These are phyloP conservation scores for Zaprionus gabonicus DNA, from an alignment of 1,140 invertebrate species.

Conservation along the genomic window DNA sequence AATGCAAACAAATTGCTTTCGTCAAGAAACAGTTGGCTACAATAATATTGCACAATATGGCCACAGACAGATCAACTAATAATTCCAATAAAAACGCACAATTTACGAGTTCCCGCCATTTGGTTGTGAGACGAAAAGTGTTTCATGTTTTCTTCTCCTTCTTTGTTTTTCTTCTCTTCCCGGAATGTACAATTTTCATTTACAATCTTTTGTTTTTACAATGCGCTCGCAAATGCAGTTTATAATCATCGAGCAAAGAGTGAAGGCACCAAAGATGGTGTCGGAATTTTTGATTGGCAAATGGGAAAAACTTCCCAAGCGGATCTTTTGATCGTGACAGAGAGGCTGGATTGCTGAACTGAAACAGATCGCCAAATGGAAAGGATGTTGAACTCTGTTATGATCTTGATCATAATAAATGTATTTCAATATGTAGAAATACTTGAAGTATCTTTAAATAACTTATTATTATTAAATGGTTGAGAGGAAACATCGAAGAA, in stretches of 20 bases:
- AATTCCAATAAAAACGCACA: conserved; percentile 72
- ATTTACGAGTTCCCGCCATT: conserved; percentile 53
- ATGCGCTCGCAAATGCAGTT: conserved; percentile 49
- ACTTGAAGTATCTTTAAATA: neutral
- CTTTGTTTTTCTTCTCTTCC: conserved; percentile 8
- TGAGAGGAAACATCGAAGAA: no score
- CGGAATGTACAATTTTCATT: conserved; percentile 50
- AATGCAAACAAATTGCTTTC: conserved; percentile 71
- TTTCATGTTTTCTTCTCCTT: conserved; percentile 33
- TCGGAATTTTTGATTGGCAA: conserved; percentile 60
- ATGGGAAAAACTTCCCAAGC: conserved; percentile 51
- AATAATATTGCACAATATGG: conserved; percentile 78
- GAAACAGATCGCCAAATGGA: conserved; percentile 4
- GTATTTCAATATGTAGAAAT: neutral
- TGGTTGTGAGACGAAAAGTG: conserved; percentile 30
- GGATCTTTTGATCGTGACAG: conserved; percentile 49
- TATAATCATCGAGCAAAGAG: conserved; percentile 38
- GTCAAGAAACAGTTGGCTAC: conserved; percentile 74
- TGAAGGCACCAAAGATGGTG: conserved; percentile 26
- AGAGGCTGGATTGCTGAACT: neutral
- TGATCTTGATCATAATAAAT: neutral
- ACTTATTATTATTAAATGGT: no score
- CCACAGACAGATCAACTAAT: conserved; percentile 80
- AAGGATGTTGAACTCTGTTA: conserved; percentile 38
- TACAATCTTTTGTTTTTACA: conserved; percentile 30